Evolutionary conservation across 2,888 invertebrate species (phyloP).

Genomic region (Carpatolechia fugitivella): DNA sequence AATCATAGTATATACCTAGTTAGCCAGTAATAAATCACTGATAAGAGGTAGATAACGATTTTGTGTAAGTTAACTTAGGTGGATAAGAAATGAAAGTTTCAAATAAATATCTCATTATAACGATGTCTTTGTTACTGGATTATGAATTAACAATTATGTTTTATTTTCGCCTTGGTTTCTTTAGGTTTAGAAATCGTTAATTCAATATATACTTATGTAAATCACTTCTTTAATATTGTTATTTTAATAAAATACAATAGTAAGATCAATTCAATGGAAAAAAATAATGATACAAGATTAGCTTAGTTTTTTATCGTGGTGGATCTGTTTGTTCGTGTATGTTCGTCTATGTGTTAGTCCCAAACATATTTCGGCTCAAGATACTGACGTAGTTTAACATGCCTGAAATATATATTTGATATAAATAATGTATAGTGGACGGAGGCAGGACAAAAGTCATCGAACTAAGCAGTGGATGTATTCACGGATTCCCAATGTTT

Average conservation of each 20-base stretch:
- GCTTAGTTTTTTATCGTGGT: too few species aligned
- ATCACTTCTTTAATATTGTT: neutral
- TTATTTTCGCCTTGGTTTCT: neutral
- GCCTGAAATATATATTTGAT: too few species aligned
- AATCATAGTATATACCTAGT: neutral
- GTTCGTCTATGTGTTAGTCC: too few species aligned
- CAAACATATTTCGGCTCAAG: too few species aligned
- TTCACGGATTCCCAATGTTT: slow-evolving; percentile 12
- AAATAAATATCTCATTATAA: neutral
- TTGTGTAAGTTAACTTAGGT: slow-evolving; percentile 7
- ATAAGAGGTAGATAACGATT: slow-evolving; percentile 28
- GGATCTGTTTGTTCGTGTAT: too few species aligned
- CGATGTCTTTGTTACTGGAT: neutral
- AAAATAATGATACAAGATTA: too few species aligned
- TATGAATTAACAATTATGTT: neutral
- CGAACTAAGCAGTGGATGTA: neutral
- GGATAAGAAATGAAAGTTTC: neutral
- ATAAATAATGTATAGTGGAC: neutral
- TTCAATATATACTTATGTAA: neutral
- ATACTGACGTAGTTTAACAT: too few species aligned
- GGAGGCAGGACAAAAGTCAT: neutral
- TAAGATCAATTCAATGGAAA: too few species aligned
- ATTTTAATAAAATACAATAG: too few species aligned
- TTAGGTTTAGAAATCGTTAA: neutral
- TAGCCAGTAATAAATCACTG: slow-evolving; percentile 27